These are phyloP conservation scores for Phymatocera aterrima DNA, from an alignment of 2,888 invertebrate genomes.

Conservation along the genomic window DNA sequence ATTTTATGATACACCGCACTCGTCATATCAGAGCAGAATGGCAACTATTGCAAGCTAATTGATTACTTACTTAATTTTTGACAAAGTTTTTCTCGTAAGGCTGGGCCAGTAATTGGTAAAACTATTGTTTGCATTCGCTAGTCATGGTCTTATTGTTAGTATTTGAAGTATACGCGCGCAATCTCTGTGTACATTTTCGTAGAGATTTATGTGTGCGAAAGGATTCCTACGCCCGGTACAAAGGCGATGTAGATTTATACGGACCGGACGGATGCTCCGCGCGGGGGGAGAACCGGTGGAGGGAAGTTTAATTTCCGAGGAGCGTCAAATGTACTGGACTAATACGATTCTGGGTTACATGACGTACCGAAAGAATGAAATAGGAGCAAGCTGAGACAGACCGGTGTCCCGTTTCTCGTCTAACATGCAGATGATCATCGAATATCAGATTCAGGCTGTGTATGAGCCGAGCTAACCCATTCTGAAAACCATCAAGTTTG, in stretches of 20 bases:
- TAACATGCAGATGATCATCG: neutral
- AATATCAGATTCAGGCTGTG: neutral
- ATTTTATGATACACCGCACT: too few species aligned
- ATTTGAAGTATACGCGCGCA: neutral
- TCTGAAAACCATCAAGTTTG: neutral
- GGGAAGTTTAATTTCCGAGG: constrained; percentile 34
- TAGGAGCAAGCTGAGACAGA: neutral
- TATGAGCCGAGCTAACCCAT: neutral
- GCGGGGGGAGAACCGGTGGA: constrained; percentile 22
- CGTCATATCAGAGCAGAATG: too few species aligned
- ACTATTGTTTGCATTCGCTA: neutral
- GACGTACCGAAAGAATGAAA: constrained; percentile 18
- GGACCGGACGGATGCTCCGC: constrained; percentile 23
- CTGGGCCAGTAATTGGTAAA: neutral
- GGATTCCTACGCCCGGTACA: constrained; percentile 17
- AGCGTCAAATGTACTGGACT: constrained; percentile 31
- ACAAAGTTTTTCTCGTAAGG: neutral
- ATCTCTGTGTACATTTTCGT: neutral
- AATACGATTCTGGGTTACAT: constrained; percentile 29
- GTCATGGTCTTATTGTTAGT: too few species aligned
- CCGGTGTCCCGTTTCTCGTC: neutral
- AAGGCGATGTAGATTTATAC: constrained; percentile 31
- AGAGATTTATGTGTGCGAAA: constrained; percentile 3
- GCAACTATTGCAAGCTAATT: neutral
- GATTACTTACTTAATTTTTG: neutral